Evolutionary conservation across 2,113 vertebrate species (phyloP).

Genomic region (Oxyura jamaicensis): DNA sequence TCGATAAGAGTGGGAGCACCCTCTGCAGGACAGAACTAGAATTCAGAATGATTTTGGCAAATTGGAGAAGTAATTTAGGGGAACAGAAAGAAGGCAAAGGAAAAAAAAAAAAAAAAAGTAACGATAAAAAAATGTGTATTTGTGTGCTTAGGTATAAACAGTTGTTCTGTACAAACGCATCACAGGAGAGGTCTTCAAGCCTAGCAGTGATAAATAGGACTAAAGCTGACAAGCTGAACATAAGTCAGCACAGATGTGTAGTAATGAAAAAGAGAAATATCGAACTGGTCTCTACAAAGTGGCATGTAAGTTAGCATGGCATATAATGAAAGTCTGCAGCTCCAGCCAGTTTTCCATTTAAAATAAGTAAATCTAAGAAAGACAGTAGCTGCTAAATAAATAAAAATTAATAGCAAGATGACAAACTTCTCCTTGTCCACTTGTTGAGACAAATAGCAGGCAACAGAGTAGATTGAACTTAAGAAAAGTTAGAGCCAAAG

Average conservation of each 20-base stretch:
- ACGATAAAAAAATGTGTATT: rapidly evolving
- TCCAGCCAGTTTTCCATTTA: neutral
- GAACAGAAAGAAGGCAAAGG: rapidly evolving
- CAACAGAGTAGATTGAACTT: neutral
- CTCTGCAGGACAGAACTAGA: slow-evolving; percentile 17
- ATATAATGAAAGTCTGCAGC: neutral
- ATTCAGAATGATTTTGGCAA: neutral
- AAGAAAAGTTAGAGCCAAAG: neutral
- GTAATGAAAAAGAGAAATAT: neutral
- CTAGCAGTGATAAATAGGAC: neutral
- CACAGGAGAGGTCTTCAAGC: neutral
- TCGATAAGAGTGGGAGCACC: neutral
- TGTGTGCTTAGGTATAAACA: neutral
- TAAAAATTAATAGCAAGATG: neutral
- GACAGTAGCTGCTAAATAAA: neutral
- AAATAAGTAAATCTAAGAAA: neutral
- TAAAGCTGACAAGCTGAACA: neutral
- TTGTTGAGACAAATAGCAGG: neutral
- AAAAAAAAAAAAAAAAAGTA: no score
- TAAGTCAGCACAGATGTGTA: neutral
- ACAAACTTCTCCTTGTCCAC: neutral
- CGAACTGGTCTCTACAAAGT: neutral
- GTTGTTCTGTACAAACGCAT: neutral
- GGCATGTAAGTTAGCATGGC: neutral
- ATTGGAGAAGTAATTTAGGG: neutral